phyloP scores from a whole-genome alignment of 2,888 invertebrate genomes.

The Zelleria hepariella region DNA sequence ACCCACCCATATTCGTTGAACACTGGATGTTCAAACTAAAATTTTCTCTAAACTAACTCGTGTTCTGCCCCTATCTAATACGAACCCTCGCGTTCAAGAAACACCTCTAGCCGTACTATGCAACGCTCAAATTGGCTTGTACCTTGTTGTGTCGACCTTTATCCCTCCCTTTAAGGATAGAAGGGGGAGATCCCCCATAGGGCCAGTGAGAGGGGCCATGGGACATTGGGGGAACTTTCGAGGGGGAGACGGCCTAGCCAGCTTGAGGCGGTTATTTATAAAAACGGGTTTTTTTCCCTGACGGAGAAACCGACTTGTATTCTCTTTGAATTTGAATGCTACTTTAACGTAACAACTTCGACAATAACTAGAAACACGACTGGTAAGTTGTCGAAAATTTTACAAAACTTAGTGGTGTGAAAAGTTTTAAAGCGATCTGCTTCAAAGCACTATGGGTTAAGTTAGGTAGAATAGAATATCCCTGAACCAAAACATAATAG shows the following conservation, averaged over 20 bases:
- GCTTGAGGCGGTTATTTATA: neutral
- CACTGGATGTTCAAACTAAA: neutral
- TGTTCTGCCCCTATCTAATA: neutral
- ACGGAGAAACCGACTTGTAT: too few relatives aligned
- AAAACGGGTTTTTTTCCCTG: neutral
- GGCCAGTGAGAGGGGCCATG: constrained; percentile 34
- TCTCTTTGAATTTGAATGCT: neutral
- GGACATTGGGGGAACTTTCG: constrained; percentile 21
- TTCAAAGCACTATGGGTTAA: too few relatives aligned
- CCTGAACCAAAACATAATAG: too few relatives aligned
- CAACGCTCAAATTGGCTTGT: neutral
- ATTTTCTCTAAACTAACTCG: constrained; percentile 4
- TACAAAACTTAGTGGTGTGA: too few relatives aligned
- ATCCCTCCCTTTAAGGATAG: constrained; percentile 40
- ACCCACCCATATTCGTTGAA: neutral
- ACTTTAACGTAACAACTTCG: too few relatives aligned
- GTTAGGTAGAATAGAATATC: too few relatives aligned
- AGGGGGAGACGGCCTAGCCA: neutral
- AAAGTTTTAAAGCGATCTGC: too few relatives aligned
- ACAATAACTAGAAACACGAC: too few relatives aligned
- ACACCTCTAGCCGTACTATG: neutral
- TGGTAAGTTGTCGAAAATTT: too few relatives aligned
- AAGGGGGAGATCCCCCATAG: constrained; percentile 42
- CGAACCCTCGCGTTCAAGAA: neutral
- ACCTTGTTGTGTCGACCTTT: constrained; percentile 30